These are phyloP conservation scores for Laupala kohalensis DNA, from an alignment of 1,140 invertebrate genomes.

Conservation along the genomic window DNA sequence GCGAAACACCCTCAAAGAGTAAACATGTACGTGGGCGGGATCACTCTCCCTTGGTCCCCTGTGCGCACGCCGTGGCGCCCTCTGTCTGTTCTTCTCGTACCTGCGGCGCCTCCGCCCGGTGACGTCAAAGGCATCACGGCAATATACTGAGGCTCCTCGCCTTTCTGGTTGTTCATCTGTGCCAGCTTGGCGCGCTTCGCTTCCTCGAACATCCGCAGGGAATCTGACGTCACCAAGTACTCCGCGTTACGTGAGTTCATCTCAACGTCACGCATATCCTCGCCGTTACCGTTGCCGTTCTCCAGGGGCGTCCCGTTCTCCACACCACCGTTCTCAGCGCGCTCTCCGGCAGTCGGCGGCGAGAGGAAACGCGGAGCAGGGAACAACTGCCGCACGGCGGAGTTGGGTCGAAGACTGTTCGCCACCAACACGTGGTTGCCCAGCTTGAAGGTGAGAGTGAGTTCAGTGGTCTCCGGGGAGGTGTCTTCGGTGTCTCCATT, in stretches of 20 bases:
- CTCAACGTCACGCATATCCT: background rate
- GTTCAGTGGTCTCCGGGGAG: conserved; percentile 30
- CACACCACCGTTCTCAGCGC: background rate
- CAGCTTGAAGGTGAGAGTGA: conserved; percentile 42
- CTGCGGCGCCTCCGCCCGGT: conserved; percentile 18
- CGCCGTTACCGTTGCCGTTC: background rate
- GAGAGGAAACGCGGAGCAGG: conserved; percentile 41
- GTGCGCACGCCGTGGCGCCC: no score
- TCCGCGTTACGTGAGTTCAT: background rate
- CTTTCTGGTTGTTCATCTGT: background rate
- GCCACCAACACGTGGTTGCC: conserved; percentile 38
- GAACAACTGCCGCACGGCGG: conserved; percentile 58
- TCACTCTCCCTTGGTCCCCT: no score
- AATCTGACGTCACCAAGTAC: conserved; percentile 44
- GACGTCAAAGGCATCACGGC: background rate
- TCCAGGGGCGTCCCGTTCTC: background rate
- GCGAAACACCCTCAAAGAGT: no score
- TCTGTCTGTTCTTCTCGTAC: conserved; percentile 32
- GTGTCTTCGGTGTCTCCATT: conserved; percentile 16
- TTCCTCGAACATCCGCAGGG: conserved; percentile 47
- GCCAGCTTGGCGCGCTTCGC: conserved; percentile 37
- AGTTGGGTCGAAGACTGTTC: conserved; percentile 51
- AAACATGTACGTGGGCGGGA: no score
- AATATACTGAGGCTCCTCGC: background rate
- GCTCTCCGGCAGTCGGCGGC: conserved; percentile 25